Evolutionary conservation across 1,140 invertebrate species (phyloP).

Genomic region (Diuraphis noxia): DNA sequence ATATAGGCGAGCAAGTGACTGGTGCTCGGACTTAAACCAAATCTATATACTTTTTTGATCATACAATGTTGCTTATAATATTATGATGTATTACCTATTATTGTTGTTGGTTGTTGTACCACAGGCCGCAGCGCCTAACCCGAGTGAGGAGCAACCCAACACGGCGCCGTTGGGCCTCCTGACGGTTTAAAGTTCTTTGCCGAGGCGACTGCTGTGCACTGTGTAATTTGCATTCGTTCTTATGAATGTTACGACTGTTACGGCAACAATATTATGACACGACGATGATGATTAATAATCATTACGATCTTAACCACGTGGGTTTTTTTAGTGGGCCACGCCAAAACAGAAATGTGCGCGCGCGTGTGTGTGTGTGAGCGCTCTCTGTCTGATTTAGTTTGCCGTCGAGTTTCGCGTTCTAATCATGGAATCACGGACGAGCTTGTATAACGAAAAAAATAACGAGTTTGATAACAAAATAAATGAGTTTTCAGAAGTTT

Average conservation of each 20-base stretch:
- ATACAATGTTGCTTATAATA: too few species aligned
- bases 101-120: not conserved
- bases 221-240: not conserved
- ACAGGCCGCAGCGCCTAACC: not conserved
- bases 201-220: not conserved
- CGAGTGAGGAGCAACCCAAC: not conserved
- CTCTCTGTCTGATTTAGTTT: not conserved
- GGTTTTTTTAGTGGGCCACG: not conserved
- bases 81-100: too few species aligned
- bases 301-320: not conserved
- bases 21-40: too few species aligned
- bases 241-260: not conserved
- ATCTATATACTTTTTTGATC: too few species aligned
- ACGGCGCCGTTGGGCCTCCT: not conserved
- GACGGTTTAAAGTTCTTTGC: constrained; percentile 23
- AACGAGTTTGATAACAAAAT: not conserved
- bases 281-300: not conserved
- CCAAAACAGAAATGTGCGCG: not conserved
- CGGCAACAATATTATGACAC: not conserved
- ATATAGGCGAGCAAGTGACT: too few species aligned
- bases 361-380: too few species aligned
- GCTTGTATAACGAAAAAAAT: not conserved
- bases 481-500: not conserved
- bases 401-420: not conserved
- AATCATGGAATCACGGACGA: not conserved